phyloP scores from a whole-genome alignment of 2,888 invertebrate genomes.

The Caenorhabditis macrosperma region DNA sequence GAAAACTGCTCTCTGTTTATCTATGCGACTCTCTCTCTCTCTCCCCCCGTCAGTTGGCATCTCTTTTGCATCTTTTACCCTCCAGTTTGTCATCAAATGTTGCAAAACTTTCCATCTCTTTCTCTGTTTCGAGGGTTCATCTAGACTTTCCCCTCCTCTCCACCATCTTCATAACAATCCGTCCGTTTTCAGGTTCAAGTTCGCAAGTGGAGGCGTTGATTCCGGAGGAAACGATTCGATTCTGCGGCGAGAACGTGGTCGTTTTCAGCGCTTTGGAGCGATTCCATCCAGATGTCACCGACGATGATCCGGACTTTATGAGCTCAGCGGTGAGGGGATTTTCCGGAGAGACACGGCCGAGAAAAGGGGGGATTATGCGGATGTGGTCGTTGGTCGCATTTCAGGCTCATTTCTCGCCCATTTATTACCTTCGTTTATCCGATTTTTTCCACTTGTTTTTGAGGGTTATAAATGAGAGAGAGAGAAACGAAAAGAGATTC shows the following conservation, averaged over 20 bases:
- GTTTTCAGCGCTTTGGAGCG: constrained; percentile 71
- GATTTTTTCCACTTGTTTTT: no score
- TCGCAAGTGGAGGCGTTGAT: constrained; percentile 61
- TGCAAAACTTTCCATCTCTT: constrained; percentile 1
- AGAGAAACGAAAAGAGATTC: no score
- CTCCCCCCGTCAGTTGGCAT: constrained; percentile 11
- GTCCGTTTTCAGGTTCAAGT: constrained; percentile 16
- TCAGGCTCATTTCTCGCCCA: no score
- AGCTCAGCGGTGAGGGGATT: constrained; percentile 15
- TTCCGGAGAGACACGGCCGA: background rate
- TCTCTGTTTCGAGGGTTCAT: no score
- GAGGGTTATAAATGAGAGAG: no score
- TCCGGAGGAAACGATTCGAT: constrained; percentile 74
- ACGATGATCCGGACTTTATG: constrained; percentile 49
- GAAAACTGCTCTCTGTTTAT: constrained; percentile 33
- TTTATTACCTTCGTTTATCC: no score
- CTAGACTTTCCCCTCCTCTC: background rate
- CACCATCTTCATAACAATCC: background rate
- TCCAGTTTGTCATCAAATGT: background rate
- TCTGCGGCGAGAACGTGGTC: constrained; percentile 76
- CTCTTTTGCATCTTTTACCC: background rate
- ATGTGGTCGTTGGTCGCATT: background rate
- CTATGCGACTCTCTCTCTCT: constrained; percentile 15
- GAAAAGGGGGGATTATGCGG: background rate
- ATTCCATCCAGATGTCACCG: constrained; percentile 52